Base-by-base conservation (phyloP, 2,888 invertebrate genomes). In the Podotricha telesiphe region DNA sequence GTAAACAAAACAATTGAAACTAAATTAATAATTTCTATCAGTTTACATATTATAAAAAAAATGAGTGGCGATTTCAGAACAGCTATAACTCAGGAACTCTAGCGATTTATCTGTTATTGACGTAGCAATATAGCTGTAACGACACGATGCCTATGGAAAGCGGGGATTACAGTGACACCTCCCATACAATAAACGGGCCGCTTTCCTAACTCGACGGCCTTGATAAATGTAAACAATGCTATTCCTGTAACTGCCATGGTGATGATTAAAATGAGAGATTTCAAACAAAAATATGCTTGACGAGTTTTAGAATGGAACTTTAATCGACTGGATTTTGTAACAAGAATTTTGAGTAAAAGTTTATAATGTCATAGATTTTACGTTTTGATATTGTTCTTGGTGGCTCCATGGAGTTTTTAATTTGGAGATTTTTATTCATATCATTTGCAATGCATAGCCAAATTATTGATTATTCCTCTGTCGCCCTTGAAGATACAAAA, bases 121-220 rank as follows among this genome's bases (percentile, higher is more conserved):
- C 77, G 75, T 73, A 76, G 86, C 83, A 84, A 86, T 88, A 87
- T 85, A 81, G 80, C 74, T 79, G 82, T 87, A 88, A 88, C 88
- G 86, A 84, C 79, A 75, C 80, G 79, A 81, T 81, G 80, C 80
- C 76, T 72, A 78, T 78, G 76, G 78, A 79, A 80, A 77, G 77
- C 76, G 76, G 74, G 76, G 82, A 80, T 82, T 81, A 79, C 80
- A 80, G 79, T 79, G 77, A 74, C 73, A 75, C 77, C 79, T 77
- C 28, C 77, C 71, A 56, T 74, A 78, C 76, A 81, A 81, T 80
- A 80, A 81, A 77, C 74, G 75, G 68, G 65, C 74, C 76, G 65
- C 62, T 67, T 69, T 69, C 48, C 61, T 70, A 70, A 73, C 72
- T 66, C 66, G 74, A 70, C 48, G 63, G 55, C 47, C 62, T 37